A percentile compares a stretch with the other conserved stretches of the same genome.
These are phyloP conservation scores for Babylonia areolata DNA, from an alignment of 1,140 invertebrate genomes.

Conservation along the genomic window DNA sequence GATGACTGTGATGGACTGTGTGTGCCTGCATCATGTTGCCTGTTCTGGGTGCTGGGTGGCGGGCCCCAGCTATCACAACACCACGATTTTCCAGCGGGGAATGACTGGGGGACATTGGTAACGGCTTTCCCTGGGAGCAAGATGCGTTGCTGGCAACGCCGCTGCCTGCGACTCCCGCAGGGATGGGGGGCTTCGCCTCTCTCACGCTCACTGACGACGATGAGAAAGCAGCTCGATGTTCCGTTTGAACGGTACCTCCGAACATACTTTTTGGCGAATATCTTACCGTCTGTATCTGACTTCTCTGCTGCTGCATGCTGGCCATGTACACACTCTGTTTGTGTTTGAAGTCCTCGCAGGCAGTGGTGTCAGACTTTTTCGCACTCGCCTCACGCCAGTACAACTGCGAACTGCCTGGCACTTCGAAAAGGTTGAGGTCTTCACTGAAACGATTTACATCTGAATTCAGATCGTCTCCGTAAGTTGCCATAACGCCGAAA, in stretches of 20 bases:
- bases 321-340: conserved; percentile 61
- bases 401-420: conserved; percentile 47
- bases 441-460: conserved; percentile 62
- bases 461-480: conserved; percentile 58
- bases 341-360: conserved; percentile 59
- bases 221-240: conserved; percentile 65
- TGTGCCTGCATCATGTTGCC: conserved; percentile 45
- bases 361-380: conserved; percentile 63
- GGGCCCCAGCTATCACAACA: conserved; percentile 43
- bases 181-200: conserved; percentile 50
- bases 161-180: conserved; percentile 28
- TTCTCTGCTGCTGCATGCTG: conserved; percentile 54
- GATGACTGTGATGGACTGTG: conserved; percentile 41
- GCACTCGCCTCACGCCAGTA: conserved; percentile 54
- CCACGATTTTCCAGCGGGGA: conserved; percentile 39
- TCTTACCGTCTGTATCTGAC: conserved; percentile 42
- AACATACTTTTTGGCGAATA: conserved; percentile 53
- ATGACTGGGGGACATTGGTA: conserved; percentile 22
- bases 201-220: conserved; percentile 75
- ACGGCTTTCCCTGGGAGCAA: conserved; percentile 31
- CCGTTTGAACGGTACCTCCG: conserved; percentile 61
- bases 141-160: conserved; percentile 29
- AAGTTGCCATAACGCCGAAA: conserved; percentile 50
- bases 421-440: conserved; percentile 65
- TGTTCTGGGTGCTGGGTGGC: conserved; percentile 48